Base-by-base conservation (phyloP, 2,797 vertebrate species). In the Distichodus sexfasciatus region DNA sequence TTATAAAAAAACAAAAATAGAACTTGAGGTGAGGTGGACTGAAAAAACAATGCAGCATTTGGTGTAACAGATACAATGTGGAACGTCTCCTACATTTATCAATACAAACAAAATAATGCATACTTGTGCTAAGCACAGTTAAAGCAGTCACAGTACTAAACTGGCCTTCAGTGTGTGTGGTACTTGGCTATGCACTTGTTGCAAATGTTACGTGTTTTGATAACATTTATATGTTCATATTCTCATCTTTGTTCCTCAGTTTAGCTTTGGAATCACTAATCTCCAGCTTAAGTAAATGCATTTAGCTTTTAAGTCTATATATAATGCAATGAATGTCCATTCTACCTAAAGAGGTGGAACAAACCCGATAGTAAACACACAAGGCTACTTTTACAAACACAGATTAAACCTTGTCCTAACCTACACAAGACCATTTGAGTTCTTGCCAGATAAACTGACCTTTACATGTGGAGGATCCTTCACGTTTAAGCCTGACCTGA, bases 51-150 rank as follows among this genome's bases (percentile, higher is more conserved):
- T 44, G 38, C 23, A 43, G 8, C 12, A 17, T 15, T 36, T 66
- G 66, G 14, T 55, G 63, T 78, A 78, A 78, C 72, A 72, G 72
- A 60, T 44, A 33, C 15, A 59, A 47, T 50, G 15, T 41, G 17
- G 5, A 35, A 47, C 17, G 7, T 24, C 21, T n/a, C 43, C 53
- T 33, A 12, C 54, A 38, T 29, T 41, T 6, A 23, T 40, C 28
- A 12, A 41, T 40, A 23, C 51, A 31, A 35, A 38, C 6, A 54
- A 28, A 31, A 59, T 11, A 55, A 15, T 3, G 4, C n/a, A n/a
- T n/a, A n/a, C 44, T 46, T 50, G 23, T 48, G 8, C 4, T 24
- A 7, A 33, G 14, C 41, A 61, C 10, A 26, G 0, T 4, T 28
- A 40, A 19, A 19, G 40, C 4, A 31, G 41, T 66, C 54, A 71